Percentiles rank a stretch among this genome's conserved stretches.
Conservation (phyloP, 2,113 vertebrate genomes). For the Hyla sarda region DNA sequence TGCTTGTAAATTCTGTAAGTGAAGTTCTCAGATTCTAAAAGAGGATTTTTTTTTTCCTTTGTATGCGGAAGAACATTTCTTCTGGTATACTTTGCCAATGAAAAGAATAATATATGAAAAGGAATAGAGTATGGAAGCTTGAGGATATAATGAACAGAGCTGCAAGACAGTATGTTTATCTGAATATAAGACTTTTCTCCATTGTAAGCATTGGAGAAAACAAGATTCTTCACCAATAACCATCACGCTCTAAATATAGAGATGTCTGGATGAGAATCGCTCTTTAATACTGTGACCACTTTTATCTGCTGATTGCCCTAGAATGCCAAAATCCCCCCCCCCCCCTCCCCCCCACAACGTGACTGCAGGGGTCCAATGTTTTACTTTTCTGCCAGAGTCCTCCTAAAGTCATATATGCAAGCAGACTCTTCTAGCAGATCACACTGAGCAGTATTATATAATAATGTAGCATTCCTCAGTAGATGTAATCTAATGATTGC, state of each 20-base stretch:
- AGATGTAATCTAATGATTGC: too few relatives aligned
- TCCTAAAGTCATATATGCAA: too few relatives aligned
- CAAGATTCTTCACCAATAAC: not conserved
- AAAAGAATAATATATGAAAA: slow-evolving; percentile 40
- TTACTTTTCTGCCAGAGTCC: too few relatives aligned
- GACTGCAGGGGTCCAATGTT: too few relatives aligned
- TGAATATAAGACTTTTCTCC: slow-evolving; percentile 8
- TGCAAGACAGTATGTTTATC: slow-evolving; percentile 1
- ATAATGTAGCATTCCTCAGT: too few relatives aligned
- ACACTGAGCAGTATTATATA: too few relatives aligned
- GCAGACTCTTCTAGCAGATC: too few relatives aligned
- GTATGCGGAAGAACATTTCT: not conserved
- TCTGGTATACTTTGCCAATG: not conserved
- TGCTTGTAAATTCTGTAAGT: not conserved
- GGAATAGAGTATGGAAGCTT: slow-evolving; percentile 27
- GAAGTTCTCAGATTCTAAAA: slow-evolving; percentile 1
- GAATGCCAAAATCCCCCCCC: too few relatives aligned
- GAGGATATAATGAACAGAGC: slow-evolving; percentile 32
- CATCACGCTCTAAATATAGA: not conserved
- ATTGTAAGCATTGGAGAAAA: slow-evolving; percentile 21
- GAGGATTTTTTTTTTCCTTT: not conserved
- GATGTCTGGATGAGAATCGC: not conserved
- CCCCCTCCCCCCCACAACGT: too few relatives aligned
- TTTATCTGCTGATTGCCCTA: too few relatives aligned
- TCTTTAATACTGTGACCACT: not conserved